Conservation (phyloP, 2,113 vertebrate genomes). For the Drymodes brunneopygia region DNA sequence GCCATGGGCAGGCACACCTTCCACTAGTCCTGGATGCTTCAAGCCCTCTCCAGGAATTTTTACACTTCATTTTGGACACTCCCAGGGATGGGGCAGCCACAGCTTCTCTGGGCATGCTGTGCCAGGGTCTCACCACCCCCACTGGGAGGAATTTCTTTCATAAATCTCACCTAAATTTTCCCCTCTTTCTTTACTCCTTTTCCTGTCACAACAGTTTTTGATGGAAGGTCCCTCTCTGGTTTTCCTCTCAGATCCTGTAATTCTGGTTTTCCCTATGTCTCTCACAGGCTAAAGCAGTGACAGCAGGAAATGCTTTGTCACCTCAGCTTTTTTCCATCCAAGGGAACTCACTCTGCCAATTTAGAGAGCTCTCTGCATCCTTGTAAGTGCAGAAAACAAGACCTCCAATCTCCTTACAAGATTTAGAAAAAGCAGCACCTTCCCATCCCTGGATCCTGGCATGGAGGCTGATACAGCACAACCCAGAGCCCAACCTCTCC, state of each 20-base stretch:
- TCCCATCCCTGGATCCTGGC: neutral
- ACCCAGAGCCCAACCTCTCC: neutral
- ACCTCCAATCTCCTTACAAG: neutral
- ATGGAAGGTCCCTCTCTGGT: neutral
- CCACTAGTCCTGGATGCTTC: neutral
- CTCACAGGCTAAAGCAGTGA: neutral
- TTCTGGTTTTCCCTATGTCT: neutral
- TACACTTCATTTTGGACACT: neutral
- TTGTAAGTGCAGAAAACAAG: neutral
- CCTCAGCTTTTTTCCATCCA: neutral
- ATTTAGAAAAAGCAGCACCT: neutral
- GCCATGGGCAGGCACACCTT: neutral
- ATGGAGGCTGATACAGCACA: neutral
- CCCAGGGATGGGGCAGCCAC: neutral
- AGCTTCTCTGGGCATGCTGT: neutral
- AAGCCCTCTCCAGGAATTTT: neutral
- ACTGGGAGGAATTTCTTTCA: neutral
- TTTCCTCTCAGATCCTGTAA: neutral
- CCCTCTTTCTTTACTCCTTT: neutral
- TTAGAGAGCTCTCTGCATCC: neutral
- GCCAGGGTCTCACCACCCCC: neutral
- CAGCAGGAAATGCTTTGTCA: neutral
- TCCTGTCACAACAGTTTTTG: neutral
- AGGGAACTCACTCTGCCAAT: neutral
- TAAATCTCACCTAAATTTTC: neutral